These are phyloP conservation scores for Irena cyanogastra DNA, from an alignment of 2,113 vertebrate genomes.

Conservation along the genomic window DNA sequence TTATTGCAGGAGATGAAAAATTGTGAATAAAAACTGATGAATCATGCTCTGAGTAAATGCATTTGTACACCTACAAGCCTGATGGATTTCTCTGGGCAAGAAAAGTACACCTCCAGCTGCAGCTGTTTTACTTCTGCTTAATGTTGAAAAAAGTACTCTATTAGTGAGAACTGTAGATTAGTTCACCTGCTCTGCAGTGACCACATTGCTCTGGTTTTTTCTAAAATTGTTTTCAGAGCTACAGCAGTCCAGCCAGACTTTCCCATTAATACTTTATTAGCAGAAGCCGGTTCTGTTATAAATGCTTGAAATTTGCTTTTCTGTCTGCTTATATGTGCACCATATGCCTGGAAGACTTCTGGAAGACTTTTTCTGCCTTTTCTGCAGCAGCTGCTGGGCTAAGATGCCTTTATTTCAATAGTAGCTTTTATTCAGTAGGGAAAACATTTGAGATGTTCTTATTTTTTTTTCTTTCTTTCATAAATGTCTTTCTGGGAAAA, in stretches of 20 bases:
- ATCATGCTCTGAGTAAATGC: not conserved
- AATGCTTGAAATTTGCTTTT: not conserved
- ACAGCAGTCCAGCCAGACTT: not conserved
- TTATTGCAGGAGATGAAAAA: not conserved
- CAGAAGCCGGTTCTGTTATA: not conserved
- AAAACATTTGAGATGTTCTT: not conserved
- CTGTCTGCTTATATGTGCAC: not conserved
- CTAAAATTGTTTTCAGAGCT: slow-evolving; percentile 19
- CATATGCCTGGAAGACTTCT: not conserved
- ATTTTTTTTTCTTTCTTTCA: not conserved
- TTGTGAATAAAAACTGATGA: not conserved
- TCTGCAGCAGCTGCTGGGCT: not conserved
- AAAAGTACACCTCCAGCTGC: not conserved
- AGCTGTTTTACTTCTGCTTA: not conserved
- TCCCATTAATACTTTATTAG: slow-evolving; percentile 44
- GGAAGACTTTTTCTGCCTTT: not conserved
- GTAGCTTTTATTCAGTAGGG: not conserved
- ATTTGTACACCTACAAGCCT: not conserved
- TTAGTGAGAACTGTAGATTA: not conserved
- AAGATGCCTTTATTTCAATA: not conserved
- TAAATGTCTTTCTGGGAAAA: not conserved
- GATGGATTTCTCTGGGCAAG: not conserved
- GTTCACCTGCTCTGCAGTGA: not conserved
- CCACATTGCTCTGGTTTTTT: not conserved
- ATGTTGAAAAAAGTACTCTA: not conserved